Conservation (phyloP, 2,888 invertebrate genomes). For the Apocheima hispidaria region DNA sequence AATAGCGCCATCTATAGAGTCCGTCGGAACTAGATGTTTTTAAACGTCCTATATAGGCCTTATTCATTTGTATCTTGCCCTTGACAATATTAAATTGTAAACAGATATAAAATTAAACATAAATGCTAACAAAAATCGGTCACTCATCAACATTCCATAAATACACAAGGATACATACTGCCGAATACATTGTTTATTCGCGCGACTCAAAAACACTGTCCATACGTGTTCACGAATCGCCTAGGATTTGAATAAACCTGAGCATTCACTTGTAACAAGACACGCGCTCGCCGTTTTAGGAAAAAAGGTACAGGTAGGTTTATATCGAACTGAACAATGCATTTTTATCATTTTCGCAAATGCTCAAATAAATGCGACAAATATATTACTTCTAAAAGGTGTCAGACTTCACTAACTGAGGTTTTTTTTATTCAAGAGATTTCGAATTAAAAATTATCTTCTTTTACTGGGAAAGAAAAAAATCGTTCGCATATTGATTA, state of each 20-base stretch:
- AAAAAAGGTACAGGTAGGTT: no score
- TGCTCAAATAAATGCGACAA: neutral
- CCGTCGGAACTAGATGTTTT: no score
- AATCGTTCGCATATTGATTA: no score
- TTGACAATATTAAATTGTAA: constrained; percentile 22
- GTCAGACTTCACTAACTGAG: no score
- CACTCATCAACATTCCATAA: constrained; percentile 62
- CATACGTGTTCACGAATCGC: constrained; percentile 4
- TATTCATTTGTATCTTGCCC: neutral
- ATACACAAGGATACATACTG: constrained; percentile 51
- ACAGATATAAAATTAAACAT: constrained; percentile 58
- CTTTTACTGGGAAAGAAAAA: no score
- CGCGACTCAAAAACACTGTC: constrained; percentile 20
- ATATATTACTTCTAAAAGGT: neutral
- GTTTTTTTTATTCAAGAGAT: no score
- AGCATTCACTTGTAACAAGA: neutral
- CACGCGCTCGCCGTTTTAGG: neutral
- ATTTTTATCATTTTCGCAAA: neutral
- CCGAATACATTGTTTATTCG: constrained; percentile 25
- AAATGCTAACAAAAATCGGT: constrained; percentile 74
- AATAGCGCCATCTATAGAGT: no score
- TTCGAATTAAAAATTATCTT: no score
- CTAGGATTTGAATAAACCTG: neutral
- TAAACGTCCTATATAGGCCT: no score
- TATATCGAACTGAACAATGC: neutral